These are phyloP conservation scores for Resseliella maxima DNA, from an alignment of 2,888 invertebrate genomes.

Conservation along the genomic window DNA sequence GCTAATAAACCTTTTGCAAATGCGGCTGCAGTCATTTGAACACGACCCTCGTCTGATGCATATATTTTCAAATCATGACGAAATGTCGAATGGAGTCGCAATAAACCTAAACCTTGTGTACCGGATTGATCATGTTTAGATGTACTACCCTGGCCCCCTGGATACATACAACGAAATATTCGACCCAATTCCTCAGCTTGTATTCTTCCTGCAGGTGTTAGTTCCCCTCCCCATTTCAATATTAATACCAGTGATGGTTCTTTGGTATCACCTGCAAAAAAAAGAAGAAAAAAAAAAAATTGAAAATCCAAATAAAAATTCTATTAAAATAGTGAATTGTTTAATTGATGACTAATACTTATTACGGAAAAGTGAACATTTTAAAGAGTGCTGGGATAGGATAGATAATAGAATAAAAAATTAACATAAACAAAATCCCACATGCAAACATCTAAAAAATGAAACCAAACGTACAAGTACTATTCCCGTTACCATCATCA, in stretches of 20 bases:
- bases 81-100: conserved; percentile 95
- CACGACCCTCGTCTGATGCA: conserved; percentile 98
- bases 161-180: conserved; percentile 99
- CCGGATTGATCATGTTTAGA: conserved; percentile 86
- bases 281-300: conserved; percentile 55
- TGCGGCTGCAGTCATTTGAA: conserved; percentile 99
- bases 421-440: not conserved
- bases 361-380: conserved; percentile 10
- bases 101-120: conserved; percentile 94
- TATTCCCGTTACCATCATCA: conserved; percentile 83
- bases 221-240: conserved; percentile 99
- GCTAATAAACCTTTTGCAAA: conserved; percentile 98
- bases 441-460: conserved; percentile 39
- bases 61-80: conserved; percentile 99
- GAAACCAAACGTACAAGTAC: conserved; percentile 60
- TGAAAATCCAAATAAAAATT: too few relatives aligned
- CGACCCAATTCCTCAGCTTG: conserved; percentile 98
- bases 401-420: not conserved
- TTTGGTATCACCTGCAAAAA: conserved; percentile 77
- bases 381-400: not conserved
- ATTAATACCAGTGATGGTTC: conserved; percentile 96
- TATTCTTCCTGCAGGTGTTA: conserved; percentile 96
- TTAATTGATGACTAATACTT: not conserved
- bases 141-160: conserved; percentile 91
- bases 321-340: not conserved